Base-by-base conservation (phyloP, 2,797 vertebrate genomes). In the Synanceia verrucosa region DNA sequence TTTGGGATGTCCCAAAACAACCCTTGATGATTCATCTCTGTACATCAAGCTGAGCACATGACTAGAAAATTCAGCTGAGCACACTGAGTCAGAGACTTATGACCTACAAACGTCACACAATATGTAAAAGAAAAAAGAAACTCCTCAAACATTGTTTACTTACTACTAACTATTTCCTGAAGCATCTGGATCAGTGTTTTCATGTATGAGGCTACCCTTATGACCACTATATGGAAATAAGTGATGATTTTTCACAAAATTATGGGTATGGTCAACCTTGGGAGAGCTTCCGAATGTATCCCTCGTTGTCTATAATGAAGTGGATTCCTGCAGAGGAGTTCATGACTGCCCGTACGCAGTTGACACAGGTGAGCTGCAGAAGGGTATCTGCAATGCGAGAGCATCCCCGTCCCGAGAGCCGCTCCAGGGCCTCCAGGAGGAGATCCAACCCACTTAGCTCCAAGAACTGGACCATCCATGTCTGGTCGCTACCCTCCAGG, bases 391-490 rank as follows among this genome's bases (percentile, higher is more conserved):
- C 90, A 4, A 99, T 99, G 51, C 96, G 94, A 4, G 97, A 95
- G 72, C 97, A 97, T 0, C 97, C 96, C 2, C 97, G 93, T 2
- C 97, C 98, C 0, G 98, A 98, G 33, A 99, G 94, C 48, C 96
- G 94, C 43, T 97, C 96, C 90, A 99, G 90, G 3, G 98, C 98
- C 87, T 99, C 98, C 63, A 99, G 93, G 41, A 99, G 95, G 67
- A 99, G 95, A 65, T 99, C 98, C 82, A 99, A 89, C 24, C 98
- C 98, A 0, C 95, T 95, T 56, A 98, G 94, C 89, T 99, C 98
- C 92, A 99, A 89, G 88, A 99, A 99, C 90, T 99, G 97, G 9
- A 97, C 94, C 97, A 99, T 98, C 98, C 98, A 99, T 85, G 85
- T 44, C 64, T 96, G 94, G 0, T 98, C 95, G 0, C 97, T 98